A percentile compares a stretch with the other conserved stretches of the same genome.
These are phyloP conservation scores for Dasysyrphus albostriatus DNA, from an alignment of 2,888 invertebrate genomes.

Conservation along the genomic window DNA sequence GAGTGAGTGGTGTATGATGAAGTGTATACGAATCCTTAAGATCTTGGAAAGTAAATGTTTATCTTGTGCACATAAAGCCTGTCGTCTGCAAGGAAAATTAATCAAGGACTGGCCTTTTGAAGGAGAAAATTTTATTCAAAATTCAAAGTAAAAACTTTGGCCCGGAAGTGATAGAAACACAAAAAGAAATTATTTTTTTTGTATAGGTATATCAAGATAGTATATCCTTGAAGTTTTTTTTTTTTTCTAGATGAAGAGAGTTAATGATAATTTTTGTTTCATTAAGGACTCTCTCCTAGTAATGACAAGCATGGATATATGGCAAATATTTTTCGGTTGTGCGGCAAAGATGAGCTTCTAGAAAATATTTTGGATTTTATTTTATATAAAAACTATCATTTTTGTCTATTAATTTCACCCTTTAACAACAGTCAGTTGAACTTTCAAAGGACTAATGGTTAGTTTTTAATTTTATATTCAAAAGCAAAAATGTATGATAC, in stretches of 20 bases:
- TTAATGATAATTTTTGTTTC: constrained; percentile 31
- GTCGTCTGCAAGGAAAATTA: constrained; percentile 39
- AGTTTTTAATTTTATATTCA: not conserved
- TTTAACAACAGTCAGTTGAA: constrained; percentile 7
- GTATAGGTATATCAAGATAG: not conserved
- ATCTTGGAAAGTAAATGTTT: constrained; percentile 25
- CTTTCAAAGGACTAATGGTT: not conserved
- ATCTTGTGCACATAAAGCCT: constrained; percentile 19
- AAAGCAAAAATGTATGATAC: not conserved
- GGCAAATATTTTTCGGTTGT: not conserved
- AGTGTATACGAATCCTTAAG: constrained; percentile 18
- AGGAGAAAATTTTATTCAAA: constrained; percentile 5
- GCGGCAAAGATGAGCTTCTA: constrained; percentile 15
- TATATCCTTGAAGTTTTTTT: constrained; percentile 8
- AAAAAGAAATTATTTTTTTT: not conserved
- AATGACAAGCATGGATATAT: not conserved
- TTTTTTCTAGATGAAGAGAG: constrained; percentile 9
- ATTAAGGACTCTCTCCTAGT: not conserved
- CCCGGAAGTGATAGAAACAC: constrained; percentile 20
- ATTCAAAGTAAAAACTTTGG: constrained; percentile 6
- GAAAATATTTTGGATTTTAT: constrained; percentile 3
- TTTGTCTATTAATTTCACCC: constrained; percentile 8
- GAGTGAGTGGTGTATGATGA: not conserved
- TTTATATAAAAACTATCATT: constrained; percentile 22
- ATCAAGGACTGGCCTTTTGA: constrained; percentile 19